phyloP scores from a whole-genome alignment of 2,113 vertebrate genomes.

The Globicephala melas region DNA sequence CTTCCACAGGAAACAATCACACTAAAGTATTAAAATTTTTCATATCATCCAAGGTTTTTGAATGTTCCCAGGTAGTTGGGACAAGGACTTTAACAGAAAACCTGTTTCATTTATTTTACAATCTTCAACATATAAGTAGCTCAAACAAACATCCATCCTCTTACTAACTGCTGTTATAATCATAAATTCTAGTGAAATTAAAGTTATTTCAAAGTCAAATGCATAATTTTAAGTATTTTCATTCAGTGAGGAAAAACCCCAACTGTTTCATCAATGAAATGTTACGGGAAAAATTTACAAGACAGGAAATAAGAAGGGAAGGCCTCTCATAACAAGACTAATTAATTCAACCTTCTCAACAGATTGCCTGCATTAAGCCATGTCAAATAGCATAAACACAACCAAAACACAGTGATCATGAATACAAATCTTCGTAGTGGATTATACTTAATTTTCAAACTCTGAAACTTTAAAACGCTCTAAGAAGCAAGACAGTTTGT shows the following conservation, averaged over 20 bases:
- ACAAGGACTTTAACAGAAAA: background rate
- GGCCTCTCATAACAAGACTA: background rate
- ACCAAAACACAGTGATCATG: background rate
- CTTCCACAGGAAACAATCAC: background rate
- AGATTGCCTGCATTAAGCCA: background rate
- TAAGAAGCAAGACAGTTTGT: background rate
- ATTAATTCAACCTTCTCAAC: background rate
- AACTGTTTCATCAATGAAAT: background rate
- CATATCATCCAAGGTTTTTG: background rate
- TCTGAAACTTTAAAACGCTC: background rate
- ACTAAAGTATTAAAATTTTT: background rate
- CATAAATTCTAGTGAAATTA: background rate
- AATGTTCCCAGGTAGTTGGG: background rate
- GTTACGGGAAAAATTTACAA: background rate
- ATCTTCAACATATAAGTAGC: background rate
- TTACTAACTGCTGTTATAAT: background rate
- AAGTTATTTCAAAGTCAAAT: background rate
- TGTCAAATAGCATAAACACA: background rate
- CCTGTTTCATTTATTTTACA: background rate
- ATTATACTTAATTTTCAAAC: constrained; percentile 10
- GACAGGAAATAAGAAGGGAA: constrained; percentile 33
- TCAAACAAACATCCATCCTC: background rate
- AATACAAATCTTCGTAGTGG: background rate
- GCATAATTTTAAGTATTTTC: background rate
- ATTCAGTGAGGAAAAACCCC: background rate